Conservation (phyloP, 2,888 invertebrate genomes). For the Drosophila stalkeri region DNA sequence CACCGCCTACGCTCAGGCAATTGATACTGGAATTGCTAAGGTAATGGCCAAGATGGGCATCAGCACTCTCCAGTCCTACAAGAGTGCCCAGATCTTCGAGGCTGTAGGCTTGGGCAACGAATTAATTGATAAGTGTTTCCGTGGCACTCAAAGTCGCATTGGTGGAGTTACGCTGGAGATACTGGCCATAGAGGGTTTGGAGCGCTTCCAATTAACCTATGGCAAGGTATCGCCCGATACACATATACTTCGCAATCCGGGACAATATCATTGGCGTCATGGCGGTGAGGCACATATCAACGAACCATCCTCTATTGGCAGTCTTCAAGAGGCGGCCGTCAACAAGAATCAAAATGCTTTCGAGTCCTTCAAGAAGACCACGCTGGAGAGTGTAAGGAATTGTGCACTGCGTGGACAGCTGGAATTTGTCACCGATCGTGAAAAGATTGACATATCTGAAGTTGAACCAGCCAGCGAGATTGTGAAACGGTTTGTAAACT, state of each 20-base stretch:
- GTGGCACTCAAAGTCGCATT: conserved; percentile 89
- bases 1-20: conserved; percentile 94
- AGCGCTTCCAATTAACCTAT: conserved; percentile 91
- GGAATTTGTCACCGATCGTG: conserved; percentile 91
- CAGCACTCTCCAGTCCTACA: conserved; percentile 98
- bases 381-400: conserved; percentile 92
- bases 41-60: conserved; percentile 99
- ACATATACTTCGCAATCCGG: conserved; percentile 92
- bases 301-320: conserved; percentile 93
- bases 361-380: conserved; percentile 93
- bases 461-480: conserved; percentile 98
- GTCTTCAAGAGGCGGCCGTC: conserved; percentile 93
- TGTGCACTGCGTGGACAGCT: conserved; percentile 97
- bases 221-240: conserved; percentile 88
- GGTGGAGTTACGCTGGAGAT: conserved; percentile 97
- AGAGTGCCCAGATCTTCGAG: conserved; percentile 99
- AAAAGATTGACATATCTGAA: conserved; percentile 93
- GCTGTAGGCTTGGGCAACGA: conserved; percentile 97
- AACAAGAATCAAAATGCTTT: conserved; percentile 93
- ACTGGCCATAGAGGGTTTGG: conserved; percentile 93
- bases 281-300: conserved; percentile 99
- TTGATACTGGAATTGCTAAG: conserved; percentile 95
- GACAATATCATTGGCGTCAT: conserved; percentile 97
- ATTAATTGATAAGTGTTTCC: conserved; percentile 97
- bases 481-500: conserved; percentile 93